Base-by-base conservation (phyloP, 2,797 vertebrate genomes). In the Dicrostonyx torquatus region DNA sequence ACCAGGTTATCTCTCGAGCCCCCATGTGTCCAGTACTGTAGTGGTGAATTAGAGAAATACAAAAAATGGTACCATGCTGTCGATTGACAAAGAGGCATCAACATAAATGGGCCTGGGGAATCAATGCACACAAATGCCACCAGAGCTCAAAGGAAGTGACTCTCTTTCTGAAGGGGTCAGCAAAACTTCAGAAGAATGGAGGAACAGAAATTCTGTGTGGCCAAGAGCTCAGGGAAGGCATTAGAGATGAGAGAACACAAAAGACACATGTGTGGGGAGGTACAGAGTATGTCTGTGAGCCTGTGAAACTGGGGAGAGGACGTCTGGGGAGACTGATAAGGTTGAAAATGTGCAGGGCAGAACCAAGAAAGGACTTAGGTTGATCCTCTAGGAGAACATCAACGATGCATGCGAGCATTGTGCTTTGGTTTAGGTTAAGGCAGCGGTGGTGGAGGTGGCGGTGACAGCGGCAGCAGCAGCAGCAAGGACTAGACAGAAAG, bases 271-370 rank as follows among this genome's bases (percentile, higher is more conserved):
- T 53, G 50, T 70, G 29, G 58, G 8, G 31, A 82, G 50, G 37
- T 15, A 50, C 22, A 73, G 58, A 3, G 29, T 9, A 0, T 40
- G 31, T 66, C 2, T 37, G 62, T 31, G 45, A 29, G 83, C 60
- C 50, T 45, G 45, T 24, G 72, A 24, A 60, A 24, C 24, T 87
- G 68, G 43, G 80, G 8, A 90, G 3, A 13, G 55, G 40, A 40
- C 13, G 79, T 89, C 92, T 14, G 7, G 83, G 84, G 80, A 43
- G 68, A 80, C 14, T 48, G 60, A 37, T 58, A n/a, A 64, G 26
- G 58, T 50, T 82, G 53, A 60, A 79, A 84, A 91, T 66, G 26
- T 22, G 37, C 62, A 62, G 77, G 84, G 53, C 40, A 88, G 77
- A 53, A 58, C 50, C 24, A 3, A 40, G 20, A n/a, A 10, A 45